phyloP scores from a whole-genome alignment of 1,140 invertebrate genomes.

The Aphelinus atriplicis region DNA sequence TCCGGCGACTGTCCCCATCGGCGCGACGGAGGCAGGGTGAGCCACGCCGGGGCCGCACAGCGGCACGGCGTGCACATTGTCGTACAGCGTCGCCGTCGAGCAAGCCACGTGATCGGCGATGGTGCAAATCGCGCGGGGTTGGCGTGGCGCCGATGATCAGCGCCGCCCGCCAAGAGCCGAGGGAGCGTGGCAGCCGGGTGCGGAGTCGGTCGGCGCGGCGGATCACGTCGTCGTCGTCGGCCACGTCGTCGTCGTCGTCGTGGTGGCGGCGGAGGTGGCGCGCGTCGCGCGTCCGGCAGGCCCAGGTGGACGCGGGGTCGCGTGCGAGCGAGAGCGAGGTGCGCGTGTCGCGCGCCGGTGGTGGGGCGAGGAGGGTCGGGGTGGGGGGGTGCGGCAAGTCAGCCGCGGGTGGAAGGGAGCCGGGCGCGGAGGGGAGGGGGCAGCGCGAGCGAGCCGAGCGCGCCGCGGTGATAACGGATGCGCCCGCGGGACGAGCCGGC shows the following conservation, averaged over 20 bases:
- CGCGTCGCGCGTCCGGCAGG: constrained; percentile 38
- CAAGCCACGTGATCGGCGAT: constrained; percentile 81
- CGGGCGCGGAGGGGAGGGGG: constrained; percentile 42
- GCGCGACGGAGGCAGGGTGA: constrained; percentile 72
- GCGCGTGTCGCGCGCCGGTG: constrained; percentile 30
- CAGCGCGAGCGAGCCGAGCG: constrained; percentile 47
- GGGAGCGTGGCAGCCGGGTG: neutral
- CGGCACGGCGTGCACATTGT: constrained; percentile 76
- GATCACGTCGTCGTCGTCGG: constrained; percentile 9
- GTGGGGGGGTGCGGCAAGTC: constrained; percentile 46
- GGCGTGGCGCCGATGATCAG: constrained; percentile 36
- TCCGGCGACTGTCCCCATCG: constrained; percentile 81
- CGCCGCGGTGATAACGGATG: constrained; percentile 45
- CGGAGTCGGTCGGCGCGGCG: neutral
- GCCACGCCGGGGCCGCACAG: constrained; percentile 75
- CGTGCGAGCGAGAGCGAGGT: constrained; percentile 50
- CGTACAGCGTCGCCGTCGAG: constrained; percentile 82
- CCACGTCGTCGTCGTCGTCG: constrained; percentile 9
- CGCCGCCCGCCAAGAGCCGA: neutral
- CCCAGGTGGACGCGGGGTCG: constrained; percentile 44
- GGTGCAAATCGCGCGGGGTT: constrained; percentile 71
- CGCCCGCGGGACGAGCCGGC: constrained; percentile 15
- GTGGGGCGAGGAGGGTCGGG: constrained; percentile 37
- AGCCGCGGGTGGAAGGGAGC: constrained; percentile 25
- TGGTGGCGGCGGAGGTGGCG: constrained; percentile 42